Evolutionary conservation across 2,797 vertebrate species (phyloP).

Genomic region (Myripristis jacobus): DNA sequence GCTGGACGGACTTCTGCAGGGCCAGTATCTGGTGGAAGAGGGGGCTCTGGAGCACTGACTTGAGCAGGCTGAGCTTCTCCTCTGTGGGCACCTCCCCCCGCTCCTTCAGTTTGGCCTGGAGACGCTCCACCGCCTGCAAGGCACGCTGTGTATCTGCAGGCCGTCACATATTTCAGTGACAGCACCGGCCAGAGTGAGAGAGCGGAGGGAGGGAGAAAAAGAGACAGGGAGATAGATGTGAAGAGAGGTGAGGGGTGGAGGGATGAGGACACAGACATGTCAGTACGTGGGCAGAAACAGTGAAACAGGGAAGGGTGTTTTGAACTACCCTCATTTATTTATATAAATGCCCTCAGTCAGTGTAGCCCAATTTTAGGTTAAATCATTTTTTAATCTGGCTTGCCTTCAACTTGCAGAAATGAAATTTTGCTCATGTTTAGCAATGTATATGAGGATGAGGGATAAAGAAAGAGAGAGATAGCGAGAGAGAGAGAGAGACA

Average conservation of each 20-base stretch:
- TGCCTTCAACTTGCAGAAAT: background rate
- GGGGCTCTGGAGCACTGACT: conserved; percentile 95
- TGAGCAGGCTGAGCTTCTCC: conserved; percentile 93
- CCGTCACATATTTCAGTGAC: conserved; percentile 79
- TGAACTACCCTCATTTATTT: conserved; percentile 8
- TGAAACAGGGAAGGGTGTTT: conserved; percentile 26
- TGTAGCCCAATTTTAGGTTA: too few relatives aligned
- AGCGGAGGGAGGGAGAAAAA: conserved; percentile 39
- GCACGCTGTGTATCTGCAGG: conserved; percentile 91
- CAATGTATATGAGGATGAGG: conserved; percentile 35
- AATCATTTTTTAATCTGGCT: too few relatives aligned
- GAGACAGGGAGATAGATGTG: conserved; percentile 42
- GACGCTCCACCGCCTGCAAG: conserved; percentile 94
- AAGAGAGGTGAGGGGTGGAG: conserved; percentile 3
- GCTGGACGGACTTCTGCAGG: conserved; percentile 93
- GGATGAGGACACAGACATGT: conserved; percentile 53
- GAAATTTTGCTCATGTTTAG: conserved; percentile 28
- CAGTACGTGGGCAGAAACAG: conserved; percentile 38
- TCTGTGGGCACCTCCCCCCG: conserved; percentile 91
- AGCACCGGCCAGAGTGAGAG: conserved; percentile 46
- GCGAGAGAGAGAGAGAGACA: background rate
- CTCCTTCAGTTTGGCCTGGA: conserved; percentile 94
- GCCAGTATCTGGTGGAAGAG: conserved; percentile 97
- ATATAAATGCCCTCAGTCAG: background rate
- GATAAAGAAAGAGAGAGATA: background rate